A percentile compares a stretch with the other conserved stretches of the same genome.
Conservation (phyloP, 2,888 invertebrate genomes). For the Coecobrya sp. region DNA sequence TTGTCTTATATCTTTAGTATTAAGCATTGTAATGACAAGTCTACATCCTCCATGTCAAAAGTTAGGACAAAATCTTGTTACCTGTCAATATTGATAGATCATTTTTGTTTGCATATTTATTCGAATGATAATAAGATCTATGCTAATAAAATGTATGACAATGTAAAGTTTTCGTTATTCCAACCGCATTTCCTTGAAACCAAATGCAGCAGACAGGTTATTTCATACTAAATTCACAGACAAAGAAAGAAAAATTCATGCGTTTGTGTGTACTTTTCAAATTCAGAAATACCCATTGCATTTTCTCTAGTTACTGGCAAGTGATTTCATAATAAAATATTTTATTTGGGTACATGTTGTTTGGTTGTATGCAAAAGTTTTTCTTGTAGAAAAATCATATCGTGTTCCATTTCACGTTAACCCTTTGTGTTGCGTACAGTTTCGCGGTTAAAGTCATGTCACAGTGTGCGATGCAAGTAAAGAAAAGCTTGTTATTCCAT, state of each 20-base stretch:
- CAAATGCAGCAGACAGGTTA: slow-evolving; percentile 61
- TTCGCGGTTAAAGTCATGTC: slow-evolving; percentile 19
- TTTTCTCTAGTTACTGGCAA: background rate
- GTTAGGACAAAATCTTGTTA: background rate
- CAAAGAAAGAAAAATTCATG: slow-evolving; percentile 10
- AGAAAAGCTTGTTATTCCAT: slow-evolving; percentile 6
- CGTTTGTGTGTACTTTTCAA: background rate
- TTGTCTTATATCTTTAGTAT: background rate
- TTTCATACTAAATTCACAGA: slow-evolving; percentile 6
- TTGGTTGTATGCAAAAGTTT: background rate
- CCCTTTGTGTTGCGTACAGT: background rate
- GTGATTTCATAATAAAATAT: background rate
- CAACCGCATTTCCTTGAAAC: background rate
- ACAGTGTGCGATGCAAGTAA: background rate
- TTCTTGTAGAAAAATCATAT: background rate
- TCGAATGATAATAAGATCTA: background rate
- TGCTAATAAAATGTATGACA: slow-evolving; percentile 47
- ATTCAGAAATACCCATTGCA: background rate
- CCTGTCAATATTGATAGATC: slow-evolving; percentile 21
- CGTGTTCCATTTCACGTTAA: background rate
- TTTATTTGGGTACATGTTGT: background rate
- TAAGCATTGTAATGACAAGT: background rate
- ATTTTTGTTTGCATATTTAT: slow-evolving; percentile 4
- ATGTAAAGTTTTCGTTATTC: background rate
- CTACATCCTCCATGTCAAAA: slow-evolving; percentile 10